A percentile compares a stretch with the other conserved stretches of the same genome.
Evolutionary conservation across 2,888 invertebrate genomes (phyloP).

Genomic region (Sympetrum striolatum): DNA sequence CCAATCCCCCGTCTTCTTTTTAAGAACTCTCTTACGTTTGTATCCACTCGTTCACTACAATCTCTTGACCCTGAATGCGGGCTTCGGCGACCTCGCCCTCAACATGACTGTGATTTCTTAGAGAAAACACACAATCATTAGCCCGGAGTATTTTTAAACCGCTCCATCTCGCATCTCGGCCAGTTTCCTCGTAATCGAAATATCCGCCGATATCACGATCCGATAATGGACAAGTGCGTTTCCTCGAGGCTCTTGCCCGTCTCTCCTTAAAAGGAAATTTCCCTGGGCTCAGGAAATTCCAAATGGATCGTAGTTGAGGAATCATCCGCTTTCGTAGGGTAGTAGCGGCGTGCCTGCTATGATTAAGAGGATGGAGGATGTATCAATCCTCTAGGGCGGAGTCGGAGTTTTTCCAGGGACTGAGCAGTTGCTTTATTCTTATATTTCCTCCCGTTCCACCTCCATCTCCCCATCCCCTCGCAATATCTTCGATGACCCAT

Average conservation of each 20-base stretch:
- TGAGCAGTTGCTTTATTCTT: not conserved
- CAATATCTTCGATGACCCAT: constrained; percentile 28
- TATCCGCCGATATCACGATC: not conserved
- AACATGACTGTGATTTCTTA: no score
- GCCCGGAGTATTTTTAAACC: no score
- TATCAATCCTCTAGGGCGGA: constrained; percentile 28
- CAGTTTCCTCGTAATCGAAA: no score
- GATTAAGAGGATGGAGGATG: constrained; percentile 23
- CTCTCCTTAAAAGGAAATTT: constrained; percentile 29
- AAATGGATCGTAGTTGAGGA: constrained; percentile 6
- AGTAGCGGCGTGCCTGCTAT: not conserved
- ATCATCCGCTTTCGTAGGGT: not conserved
- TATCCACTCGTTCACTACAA: no score
- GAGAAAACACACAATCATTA: no score
- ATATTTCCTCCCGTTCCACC: not conserved
- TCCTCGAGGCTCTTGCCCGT: not conserved
- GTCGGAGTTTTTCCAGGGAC: not conserved
- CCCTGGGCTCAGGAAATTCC: constrained; percentile 23
- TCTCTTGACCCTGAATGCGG: no score
- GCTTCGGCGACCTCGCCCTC: no score
- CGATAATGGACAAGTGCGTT: not conserved
- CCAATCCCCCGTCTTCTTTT: no score
- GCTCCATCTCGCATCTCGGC: no score
- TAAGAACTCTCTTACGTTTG: no score
- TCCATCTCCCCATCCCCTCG: not conserved